Base-by-base conservation (phyloP, 2,113 vertebrate species). In the Gnathonemus echidnorhynchus region DNA sequence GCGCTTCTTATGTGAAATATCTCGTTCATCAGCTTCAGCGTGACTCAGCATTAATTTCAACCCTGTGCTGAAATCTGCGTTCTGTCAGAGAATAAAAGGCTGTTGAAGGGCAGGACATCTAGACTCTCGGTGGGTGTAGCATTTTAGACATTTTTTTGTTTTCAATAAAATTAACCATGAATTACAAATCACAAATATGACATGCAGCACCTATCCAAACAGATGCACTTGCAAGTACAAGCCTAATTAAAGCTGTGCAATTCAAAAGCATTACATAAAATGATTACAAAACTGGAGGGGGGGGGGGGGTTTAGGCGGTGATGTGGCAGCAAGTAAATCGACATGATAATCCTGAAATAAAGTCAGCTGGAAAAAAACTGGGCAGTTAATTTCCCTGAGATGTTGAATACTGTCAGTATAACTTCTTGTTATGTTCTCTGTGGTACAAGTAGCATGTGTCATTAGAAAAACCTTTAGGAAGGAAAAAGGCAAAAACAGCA, bases 361-460 rank as follows among this genome's bases (percentile, higher is more conserved):
- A 74, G 46, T 46, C 35, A 87, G 46, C 89, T 87, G 62, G 85
- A 50, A 88, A 88, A 42, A 52, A 90, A 74, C 46, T 19, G 10
- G 49, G 53, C 50, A 46, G 46, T 90, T 90, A 90, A 86, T 42
- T 50, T 87, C 49, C 46, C 46, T 74, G 48, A 46, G 48, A 49
- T 31, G 27, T 17, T 27, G 46, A 49, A 53, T 48, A 24, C 49
- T 89, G 88, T 42, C 88, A 56, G 77, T 87, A 11, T 46, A 85
- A 48, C 80, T 45, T 62, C 46, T 45, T 17, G 19, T 88, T 80
- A 84, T 46, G n/a, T 42, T 85, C 49, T 83, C 21, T 58, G 39
- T 56, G 35, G 52, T n/a, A 56, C 35, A 27, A 35, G 24, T 5
- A 13, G n/a, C 4, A 53, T 6, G 46, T 87, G n/a, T 17, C 48